These are phyloP conservation scores for Ooceraea biroi DNA, from an alignment of 1,140 invertebrate species.

Conservation along the genomic window DNA sequence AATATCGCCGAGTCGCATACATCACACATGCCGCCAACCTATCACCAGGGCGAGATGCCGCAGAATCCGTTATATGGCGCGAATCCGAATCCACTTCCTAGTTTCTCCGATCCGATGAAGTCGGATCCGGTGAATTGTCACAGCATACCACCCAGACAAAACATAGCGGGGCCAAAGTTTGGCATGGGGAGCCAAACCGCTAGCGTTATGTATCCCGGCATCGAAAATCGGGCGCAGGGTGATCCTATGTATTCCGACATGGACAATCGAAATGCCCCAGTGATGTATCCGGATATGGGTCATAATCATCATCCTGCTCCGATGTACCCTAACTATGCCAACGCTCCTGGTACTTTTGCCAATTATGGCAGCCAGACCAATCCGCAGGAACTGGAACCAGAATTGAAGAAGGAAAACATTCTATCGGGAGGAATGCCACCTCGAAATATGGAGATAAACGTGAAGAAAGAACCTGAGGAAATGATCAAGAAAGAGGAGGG, in stretches of 20 bases:
- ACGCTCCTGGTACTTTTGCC: slow-evolving; percentile 57
- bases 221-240: slow-evolving; percentile 67
- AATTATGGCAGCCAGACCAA: slow-evolving; percentile 60
- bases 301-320: slow-evolving; percentile 65
- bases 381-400: slow-evolving; percentile 59
- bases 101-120: slow-evolving; percentile 74
- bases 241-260: slow-evolving; percentile 73
- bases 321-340: slow-evolving; percentile 75
- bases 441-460: slow-evolving; percentile 62
- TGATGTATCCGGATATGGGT: slow-evolving; percentile 68
- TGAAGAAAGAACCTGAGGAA: slow-evolving; percentile 78
- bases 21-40: slow-evolving; percentile 70
- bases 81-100: slow-evolving; percentile 62
- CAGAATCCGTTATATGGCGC: slow-evolving; percentile 74
- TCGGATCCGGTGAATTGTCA: slow-evolving; percentile 73
- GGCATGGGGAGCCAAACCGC: slow-evolving; percentile 69
- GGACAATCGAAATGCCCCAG: slow-evolving; percentile 69
- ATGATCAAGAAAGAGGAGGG: slow-evolving; percentile 77
- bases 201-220: slow-evolving; percentile 60
- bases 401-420: slow-evolving; percentile 75
- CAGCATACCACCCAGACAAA: slow-evolving; percentile 62
- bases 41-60: slow-evolving; percentile 71
- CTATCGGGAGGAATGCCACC: slow-evolving; percentile 3
- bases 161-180: slow-evolving; percentile 67
- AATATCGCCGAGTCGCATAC: slow-evolving; percentile 65